phyloP scores from a whole-genome alignment of 2,113 vertebrate species.

The Baryphthengus martii region DNA sequence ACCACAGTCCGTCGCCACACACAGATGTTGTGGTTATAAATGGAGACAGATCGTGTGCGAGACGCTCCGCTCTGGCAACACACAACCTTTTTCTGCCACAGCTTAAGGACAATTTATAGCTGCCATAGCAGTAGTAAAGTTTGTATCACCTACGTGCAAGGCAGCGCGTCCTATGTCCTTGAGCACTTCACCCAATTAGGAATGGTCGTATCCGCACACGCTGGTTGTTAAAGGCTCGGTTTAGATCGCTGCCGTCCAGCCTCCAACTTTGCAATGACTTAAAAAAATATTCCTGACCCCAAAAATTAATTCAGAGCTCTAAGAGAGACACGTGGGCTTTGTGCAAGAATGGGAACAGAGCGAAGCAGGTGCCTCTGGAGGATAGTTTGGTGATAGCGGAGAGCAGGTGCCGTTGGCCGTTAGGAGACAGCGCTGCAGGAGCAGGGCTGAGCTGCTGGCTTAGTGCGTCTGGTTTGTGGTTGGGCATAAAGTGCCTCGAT shows the following conservation, averaged over 20 bases:
- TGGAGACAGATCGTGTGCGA: not conserved
- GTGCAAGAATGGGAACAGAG: not conserved
- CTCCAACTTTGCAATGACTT: not conserved
- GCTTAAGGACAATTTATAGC: not conserved
- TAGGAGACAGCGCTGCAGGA: not conserved
- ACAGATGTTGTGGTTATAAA: not conserved
- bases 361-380: not conserved
- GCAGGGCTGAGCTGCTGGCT: not conserved
- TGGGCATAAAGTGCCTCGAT: not conserved
- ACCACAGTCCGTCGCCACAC: not conserved
- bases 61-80: fast-evolving
- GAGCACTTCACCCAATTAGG: not conserved
- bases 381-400: not conserved
- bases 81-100: not conserved
- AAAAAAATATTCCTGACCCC: not conserved
- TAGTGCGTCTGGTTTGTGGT: not conserved
- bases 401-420: fast-evolving
- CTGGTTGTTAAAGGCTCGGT: not conserved
- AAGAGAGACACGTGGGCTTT: not conserved
- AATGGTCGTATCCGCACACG: fast-evolving
- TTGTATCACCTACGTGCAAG: not conserved
- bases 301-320: not conserved
- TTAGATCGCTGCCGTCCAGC: not conserved
- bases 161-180: not conserved
- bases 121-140: not conserved